Percentiles rank a stretch among this genome's conserved stretches.
These are phyloP conservation scores for Diarsia dahlii DNA, from an alignment of 2,888 invertebrate species.

Conservation along the genomic window DNA sequence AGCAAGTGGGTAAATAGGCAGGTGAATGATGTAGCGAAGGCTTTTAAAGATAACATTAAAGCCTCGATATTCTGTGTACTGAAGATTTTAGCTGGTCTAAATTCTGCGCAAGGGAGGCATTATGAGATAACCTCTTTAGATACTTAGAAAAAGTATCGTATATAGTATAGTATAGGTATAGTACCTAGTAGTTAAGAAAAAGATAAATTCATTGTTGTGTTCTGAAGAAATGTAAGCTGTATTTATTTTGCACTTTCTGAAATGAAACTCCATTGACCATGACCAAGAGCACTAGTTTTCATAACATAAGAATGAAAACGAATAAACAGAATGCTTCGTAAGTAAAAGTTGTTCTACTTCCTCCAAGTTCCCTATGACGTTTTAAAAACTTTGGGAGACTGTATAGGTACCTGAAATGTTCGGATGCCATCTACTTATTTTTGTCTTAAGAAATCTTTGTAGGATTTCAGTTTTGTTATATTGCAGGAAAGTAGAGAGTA, in stretches of 20 bases:
- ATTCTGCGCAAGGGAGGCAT: constrained; percentile 7
- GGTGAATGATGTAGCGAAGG: constrained; percentile 35
- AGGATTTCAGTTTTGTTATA: constrained; percentile 25
- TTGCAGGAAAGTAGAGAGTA: constrained; percentile 16
- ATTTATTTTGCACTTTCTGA: too few relatives aligned
- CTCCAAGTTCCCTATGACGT: constrained; percentile 32
- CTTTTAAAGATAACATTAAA: constrained; percentile 45
- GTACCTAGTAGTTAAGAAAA: too few relatives aligned
- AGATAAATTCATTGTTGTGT: neutral
- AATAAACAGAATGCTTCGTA: constrained; percentile 13
- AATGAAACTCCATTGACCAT: constrained; percentile 17
- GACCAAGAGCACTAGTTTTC: constrained; percentile 6
- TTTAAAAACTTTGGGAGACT: constrained; percentile 45
- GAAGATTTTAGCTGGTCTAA: neutral
- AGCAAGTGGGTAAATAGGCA: constrained; percentile 57
- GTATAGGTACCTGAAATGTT: constrained; percentile 42
- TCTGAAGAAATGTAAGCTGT: neutral
- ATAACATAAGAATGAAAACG: constrained; percentile 13
- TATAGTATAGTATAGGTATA: too few relatives aligned
- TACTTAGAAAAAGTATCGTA: too few relatives aligned
- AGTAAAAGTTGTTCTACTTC: constrained; percentile 25
- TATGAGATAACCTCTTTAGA: neutral
- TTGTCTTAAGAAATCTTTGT: constrained; percentile 34
- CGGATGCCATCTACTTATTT: constrained; percentile 36
- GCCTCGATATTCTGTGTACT: neutral